Evolutionary conservation across 2,888 invertebrate genomes (phyloP), one percentile per base, ranked within the genome.

Genomic region (Nesidiocoris tenuis): DNA sequence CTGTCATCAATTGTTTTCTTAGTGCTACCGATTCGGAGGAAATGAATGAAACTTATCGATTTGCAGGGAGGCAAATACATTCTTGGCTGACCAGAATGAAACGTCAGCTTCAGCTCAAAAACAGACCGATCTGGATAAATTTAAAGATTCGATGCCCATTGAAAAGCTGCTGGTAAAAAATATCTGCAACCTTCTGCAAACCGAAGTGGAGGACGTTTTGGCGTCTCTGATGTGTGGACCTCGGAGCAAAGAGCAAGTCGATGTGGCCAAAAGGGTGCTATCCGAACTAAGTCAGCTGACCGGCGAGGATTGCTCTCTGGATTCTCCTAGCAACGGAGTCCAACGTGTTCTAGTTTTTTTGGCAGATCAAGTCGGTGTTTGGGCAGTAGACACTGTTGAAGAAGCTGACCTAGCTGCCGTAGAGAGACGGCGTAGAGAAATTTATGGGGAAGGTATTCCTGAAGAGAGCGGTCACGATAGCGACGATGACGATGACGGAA

Each of bases 281-380:
- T 55, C 70, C 55, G 74, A 78, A 3, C 66, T 80, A 2, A 72
- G 76, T 39, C 77, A 78, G 17, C n/a, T 80, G 9, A 79, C 79
- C 39, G 79, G 79, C 16, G 80, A 79, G 39, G 59, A 76, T 54
- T 76, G 76, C 9, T 70, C 77, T n/a, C 54, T 80, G 12, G 54
- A 74, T n/a, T 68, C 70, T 55, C 77, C 80, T 9, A 68, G 72
- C 23, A 80, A 76, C 25, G 66, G 76, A 57, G 56, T 78, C 1
- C 78, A 80, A 55, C 64, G 74, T 18, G 64, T 78, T 0, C 66
- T 77, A 59, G 79, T 79, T 22, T 78, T 80, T 21, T 23, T 77
- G 24, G 78, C 79, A 9, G 78, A 78, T 18, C 72, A 78, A 17
- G 25, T 78, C 7, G 80, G 78, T 1, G 61, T 74, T 1, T 80